These are phyloP conservation scores for Glaucomys volans DNA, from an alignment of 2,113 vertebrate genomes.

Conservation along the genomic window DNA sequence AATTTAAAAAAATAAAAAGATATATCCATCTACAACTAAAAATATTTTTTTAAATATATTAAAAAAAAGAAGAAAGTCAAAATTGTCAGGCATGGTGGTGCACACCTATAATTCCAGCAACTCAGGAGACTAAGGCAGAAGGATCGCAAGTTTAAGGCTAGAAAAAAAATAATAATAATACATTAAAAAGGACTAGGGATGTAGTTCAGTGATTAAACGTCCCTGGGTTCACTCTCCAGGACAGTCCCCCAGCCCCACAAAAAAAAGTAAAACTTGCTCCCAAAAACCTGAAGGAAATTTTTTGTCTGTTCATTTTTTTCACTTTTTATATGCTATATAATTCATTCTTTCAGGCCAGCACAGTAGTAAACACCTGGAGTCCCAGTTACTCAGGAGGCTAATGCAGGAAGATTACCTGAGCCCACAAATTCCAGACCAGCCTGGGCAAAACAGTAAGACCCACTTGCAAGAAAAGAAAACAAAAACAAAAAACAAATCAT, in stretches of 20 bases:
- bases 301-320: background rate
- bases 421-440: background rate
- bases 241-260: too few species aligned
- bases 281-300: background rate
- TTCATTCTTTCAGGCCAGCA: background rate
- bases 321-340: constrained; percentile 2
- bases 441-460: background rate
- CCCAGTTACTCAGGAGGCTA: background rate
- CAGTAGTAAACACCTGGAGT: background rate
- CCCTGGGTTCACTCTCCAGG: too few species aligned
- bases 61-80: background rate
- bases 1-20: too few species aligned
- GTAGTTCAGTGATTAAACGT: too few species aligned
- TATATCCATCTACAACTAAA: too few species aligned
- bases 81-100: background rate
- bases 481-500: background rate
- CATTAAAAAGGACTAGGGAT: too few species aligned
- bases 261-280: background rate
- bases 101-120: too few species aligned
- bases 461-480: too few species aligned
- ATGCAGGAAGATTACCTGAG: background rate
- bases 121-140: too few species aligned
- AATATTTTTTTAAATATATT: too few species aligned
- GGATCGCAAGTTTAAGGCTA: too few species aligned
- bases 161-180: too few species aligned